Percentiles rank a stretch among this genome's conserved stretches.
phyloP scores from a whole-genome alignment of 2,888 invertebrate species.

The Ophioninae sp. region DNA sequence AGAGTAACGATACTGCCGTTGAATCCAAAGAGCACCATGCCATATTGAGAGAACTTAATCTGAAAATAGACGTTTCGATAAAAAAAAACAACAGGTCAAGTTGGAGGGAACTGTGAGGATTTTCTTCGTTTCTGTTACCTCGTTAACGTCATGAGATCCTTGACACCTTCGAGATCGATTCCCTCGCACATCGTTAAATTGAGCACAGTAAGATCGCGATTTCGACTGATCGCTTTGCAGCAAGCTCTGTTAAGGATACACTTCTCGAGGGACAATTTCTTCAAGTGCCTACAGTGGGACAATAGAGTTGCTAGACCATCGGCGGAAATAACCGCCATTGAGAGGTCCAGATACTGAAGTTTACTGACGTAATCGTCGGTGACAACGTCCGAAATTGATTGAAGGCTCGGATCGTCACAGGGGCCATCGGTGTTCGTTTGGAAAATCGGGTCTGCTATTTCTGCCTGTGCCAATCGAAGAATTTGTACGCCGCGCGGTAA shows the following conservation, averaged over 20 bases:
- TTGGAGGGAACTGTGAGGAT: background rate
- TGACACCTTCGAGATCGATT: conserved; percentile 85
- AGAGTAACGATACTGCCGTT: conserved; percentile 84
- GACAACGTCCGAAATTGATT: conserved; percentile 74
- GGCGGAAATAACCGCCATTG: conserved; percentile 87
- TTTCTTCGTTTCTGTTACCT: conserved; percentile 81
- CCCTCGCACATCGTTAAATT: conserved; percentile 93
- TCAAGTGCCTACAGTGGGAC: conserved; percentile 86
- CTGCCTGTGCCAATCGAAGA: conserved; percentile 89
- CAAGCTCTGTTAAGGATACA: conserved; percentile 85
- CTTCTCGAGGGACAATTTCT: conserved; percentile 93
- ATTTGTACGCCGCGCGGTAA: conserved; percentile 90
- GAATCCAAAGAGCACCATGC: conserved; percentile 89
- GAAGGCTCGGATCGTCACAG: conserved; percentile 73
- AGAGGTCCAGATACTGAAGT: conserved; percentile 93
- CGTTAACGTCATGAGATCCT: conserved; percentile 82
- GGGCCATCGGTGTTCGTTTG: conserved; percentile 72
- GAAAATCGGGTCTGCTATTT: conserved; percentile 85
- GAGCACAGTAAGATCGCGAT: conserved; percentile 87
- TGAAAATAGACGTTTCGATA: conserved; percentile 70
- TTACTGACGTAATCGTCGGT: conserved; percentile 82
- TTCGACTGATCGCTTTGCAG: conserved; percentile 87
- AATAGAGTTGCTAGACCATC: conserved; percentile 85
- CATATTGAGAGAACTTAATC: conserved; percentile 88
- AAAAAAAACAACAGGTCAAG: background rate